Evolutionary conservation across 64 coral and sea anemone species (phyloP), one percentile per base, ranked within the genome.

Genomic region (Catalaphyllia jardinei): DNA sequence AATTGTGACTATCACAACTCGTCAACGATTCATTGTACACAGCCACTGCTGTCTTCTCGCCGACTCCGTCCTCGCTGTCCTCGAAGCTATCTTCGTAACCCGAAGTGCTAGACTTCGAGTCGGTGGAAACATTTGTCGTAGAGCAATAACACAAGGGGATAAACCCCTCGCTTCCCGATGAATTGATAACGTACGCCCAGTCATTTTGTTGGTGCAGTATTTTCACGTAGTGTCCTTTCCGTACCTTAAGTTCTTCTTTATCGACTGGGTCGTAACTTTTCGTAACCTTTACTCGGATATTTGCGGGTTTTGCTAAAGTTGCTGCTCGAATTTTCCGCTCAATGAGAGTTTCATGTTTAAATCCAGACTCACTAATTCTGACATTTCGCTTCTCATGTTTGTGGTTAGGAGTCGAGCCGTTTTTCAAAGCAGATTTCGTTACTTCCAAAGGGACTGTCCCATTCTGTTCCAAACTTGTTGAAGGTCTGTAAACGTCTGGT

Each of bases 171-270:
- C 83, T 89, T 30, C 89, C 91, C n/a, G 75, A 81, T 1, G 92
- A 96, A 67, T 96, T 88, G 31, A 93, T 65, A 8, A 91, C 95
- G 38, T 96, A 94, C 78, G 92, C 29, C 95, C 95, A 98, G 62
- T 98, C 95, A 85, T 94, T 81, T 39, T 98, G 77, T 88, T 98
- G 95, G 77, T 79, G 94, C 25, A 98, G 54, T 91, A 98, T 86
- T 86, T 89, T 98, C 8, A 94, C 95, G 76, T 84, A 89, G 19
- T 92, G 85, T 27, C 92, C 95, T 67, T 92, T 89, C 29, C 79
- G 80, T 31, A 98, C 92, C 25, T 85, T 88, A 20, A 98, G 89
- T 92, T 98, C 95, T 92, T 98, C 95, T 7, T 91, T 76, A 38
- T 98, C 86, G 28, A 79, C 69, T 20, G 95, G 87, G 0, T 89